These are phyloP conservation scores for Lordiphosa andalusiaca DNA, from an alignment of 2,888 invertebrate genomes.

Conservation along the genomic window DNA sequence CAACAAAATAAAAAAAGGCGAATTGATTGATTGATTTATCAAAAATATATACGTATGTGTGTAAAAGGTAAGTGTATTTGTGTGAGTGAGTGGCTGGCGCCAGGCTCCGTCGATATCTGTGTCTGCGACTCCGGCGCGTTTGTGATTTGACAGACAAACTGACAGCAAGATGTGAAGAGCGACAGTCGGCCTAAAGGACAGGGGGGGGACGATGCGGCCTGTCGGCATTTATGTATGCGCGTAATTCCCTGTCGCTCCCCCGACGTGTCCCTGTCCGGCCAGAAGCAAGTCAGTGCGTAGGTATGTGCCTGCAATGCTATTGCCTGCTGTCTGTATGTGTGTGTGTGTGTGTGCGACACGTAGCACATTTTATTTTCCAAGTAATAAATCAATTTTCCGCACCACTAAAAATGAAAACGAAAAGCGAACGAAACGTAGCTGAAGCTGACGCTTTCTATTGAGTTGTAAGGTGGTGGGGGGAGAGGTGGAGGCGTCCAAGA, in stretches of 20 bases:
- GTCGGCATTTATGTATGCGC: slow-evolving; percentile 75
- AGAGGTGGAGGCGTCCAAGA: slow-evolving; percentile 10
- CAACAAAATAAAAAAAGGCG: slow-evolving; percentile 34
- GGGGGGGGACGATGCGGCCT: slow-evolving; percentile 30
- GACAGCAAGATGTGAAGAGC: slow-evolving; percentile 63
- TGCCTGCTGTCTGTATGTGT: slow-evolving; percentile 39
- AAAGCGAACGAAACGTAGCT: slow-evolving; percentile 53
- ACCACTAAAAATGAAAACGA: slow-evolving; percentile 77
- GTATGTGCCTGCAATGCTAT: slow-evolving; percentile 13
- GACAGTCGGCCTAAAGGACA: slow-evolving; percentile 29
- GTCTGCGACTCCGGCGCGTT: slow-evolving; percentile 55
- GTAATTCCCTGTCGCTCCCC: slow-evolving; percentile 36
- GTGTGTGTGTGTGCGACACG: slow-evolving; percentile 71
- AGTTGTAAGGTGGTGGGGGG: slow-evolving; percentile 31
- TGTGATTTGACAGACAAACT: slow-evolving; percentile 74
- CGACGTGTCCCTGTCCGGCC: slow-evolving; percentile 31
- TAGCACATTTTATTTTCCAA: slow-evolving; percentile 76
- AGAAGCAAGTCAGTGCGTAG: slow-evolving; percentile 35
- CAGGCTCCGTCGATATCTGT: slow-evolving; percentile 52
- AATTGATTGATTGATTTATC: slow-evolving; percentile 76
- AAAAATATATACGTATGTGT: slow-evolving; percentile 53
- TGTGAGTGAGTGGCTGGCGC: slow-evolving; percentile 32
- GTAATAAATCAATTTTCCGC: slow-evolving; percentile 76
- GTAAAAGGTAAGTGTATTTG: slow-evolving; percentile 23
- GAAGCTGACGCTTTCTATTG: slow-evolving; percentile 45